Conservation (phyloP, 2,113 vertebrate genomes). For the Galeopterus variegatus region DNA sequence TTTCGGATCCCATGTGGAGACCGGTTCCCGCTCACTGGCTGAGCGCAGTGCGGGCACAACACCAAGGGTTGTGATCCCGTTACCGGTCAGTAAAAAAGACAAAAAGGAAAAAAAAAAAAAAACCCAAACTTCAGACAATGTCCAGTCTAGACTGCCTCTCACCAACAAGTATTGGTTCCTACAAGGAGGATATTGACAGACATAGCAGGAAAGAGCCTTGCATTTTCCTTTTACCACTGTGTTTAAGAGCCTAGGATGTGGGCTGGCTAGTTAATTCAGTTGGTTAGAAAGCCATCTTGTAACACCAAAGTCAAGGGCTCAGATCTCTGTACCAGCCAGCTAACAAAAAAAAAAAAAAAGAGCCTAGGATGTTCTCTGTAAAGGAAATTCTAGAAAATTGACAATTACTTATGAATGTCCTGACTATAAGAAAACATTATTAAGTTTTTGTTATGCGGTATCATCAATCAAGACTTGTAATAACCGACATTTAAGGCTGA, state of each 20-base stretch:
- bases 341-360: background rate
- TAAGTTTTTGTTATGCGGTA: conserved; percentile 45
- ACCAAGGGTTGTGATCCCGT: too few species aligned
- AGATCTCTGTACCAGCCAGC: too few species aligned
- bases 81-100: too few species aligned
- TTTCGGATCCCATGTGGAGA: too few species aligned
- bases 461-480: conserved; percentile 32
- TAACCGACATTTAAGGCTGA: conserved; percentile 30
- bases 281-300: too few species aligned
- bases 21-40: too few species aligned
- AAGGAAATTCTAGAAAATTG: conserved; percentile 62
- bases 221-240: background rate
- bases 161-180: background rate
- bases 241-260: background rate
- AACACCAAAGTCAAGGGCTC: too few species aligned
- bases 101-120: too few species aligned
- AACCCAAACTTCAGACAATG: background rate
- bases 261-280: too few species aligned
- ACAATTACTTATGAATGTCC: conserved; percentile 25
- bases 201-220: background rate
- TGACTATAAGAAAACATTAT: conserved; percentile 13
- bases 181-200: background rate
- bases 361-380: background rate
- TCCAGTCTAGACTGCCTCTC: background rate
- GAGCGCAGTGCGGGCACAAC: too few species aligned